Evolutionary conservation across 2,888 invertebrate species (phyloP).

Genomic region (Phrixothrix hirtus): DNA sequence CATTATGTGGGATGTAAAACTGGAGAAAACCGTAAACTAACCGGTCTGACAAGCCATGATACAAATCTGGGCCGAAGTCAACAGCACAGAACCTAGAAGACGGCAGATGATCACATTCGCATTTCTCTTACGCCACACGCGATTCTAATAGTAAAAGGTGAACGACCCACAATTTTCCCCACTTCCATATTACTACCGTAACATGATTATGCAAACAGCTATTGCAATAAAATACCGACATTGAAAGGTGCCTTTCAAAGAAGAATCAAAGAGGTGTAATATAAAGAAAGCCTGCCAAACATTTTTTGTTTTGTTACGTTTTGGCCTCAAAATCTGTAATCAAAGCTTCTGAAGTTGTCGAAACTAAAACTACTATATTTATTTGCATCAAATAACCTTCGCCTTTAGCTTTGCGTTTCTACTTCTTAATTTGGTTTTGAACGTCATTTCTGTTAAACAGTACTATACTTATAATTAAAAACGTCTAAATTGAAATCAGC

Average conservation of each 20-base stretch:
- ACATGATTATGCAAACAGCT: constrained; percentile 36
- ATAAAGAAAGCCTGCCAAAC: too few relatives aligned
- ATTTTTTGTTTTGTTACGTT: too few relatives aligned
- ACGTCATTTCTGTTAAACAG: too few relatives aligned
- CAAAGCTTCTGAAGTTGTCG: too few relatives aligned
- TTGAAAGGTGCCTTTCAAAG: constrained; percentile 15
- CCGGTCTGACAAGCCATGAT: constrained; percentile 30
- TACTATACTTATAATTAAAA: too few relatives aligned
- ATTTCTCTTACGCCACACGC: constrained; percentile 40
- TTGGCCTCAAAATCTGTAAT: too few relatives aligned
- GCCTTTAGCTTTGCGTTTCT: too few relatives aligned
- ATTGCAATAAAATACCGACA: constrained; percentile 28
- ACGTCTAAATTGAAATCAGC: too few relatives aligned
- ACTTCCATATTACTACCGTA: constrained; percentile 30
- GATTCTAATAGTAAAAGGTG: constrained; percentile 36
- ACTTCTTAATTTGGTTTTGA: too few relatives aligned
- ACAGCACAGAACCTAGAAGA: constrained; percentile 38
- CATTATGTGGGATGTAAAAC: constrained; percentile 20
- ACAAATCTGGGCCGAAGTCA: constrained; percentile 43
- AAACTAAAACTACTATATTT: too few relatives aligned
- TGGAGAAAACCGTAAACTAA: constrained; percentile 31
- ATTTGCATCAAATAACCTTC: too few relatives aligned
- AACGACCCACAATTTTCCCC: constrained; percentile 36
- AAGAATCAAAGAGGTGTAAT: too few relatives aligned
- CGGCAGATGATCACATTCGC: constrained; percentile 36